Evolutionary conservation across 1,140 invertebrate species (phyloP).

Genomic region (Subanguina moxae): DNA sequence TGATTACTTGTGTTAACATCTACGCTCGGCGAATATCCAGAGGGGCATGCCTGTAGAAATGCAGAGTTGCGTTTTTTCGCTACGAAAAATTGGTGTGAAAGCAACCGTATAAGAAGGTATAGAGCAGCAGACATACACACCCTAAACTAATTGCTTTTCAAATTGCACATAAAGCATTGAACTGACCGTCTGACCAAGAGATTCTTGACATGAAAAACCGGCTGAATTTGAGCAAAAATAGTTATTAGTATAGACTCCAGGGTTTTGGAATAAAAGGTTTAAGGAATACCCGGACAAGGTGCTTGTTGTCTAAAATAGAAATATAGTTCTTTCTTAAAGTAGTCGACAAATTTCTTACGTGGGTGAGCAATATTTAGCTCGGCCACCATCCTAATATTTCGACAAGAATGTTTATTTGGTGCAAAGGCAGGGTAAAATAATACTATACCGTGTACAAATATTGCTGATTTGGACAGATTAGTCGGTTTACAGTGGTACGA

Average conservation of each 20-base stretch:
- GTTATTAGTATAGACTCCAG: neutral
- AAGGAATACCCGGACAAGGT: slow-evolving; percentile 31
- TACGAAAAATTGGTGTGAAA: neutral
- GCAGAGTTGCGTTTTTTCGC: neutral
- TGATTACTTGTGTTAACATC: slow-evolving; percentile 32
- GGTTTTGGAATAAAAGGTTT: neutral
- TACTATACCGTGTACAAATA: slow-evolving; percentile 15
- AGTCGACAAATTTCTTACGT: neutral
- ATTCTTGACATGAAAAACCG: slow-evolving; percentile 42
- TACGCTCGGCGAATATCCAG: slow-evolving; percentile 30
- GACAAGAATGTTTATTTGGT: slow-evolving; percentile 14
- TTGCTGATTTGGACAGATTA: slow-evolving; percentile 47
- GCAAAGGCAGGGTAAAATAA: neutral
- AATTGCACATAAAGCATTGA: no score
- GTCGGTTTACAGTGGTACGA: slow-evolving; percentile 7
- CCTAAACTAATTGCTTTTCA: neutral
- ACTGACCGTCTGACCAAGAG: slow-evolving; percentile 29
- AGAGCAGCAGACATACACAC: slow-evolving; percentile 46
- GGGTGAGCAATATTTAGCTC: slow-evolving; percentile 29
- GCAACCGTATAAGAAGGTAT: slow-evolving; percentile 25
- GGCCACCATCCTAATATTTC: slow-evolving; percentile 35
- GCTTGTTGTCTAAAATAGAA: slow-evolving; percentile 1
- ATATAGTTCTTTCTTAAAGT: no score
- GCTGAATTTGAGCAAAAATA: neutral
- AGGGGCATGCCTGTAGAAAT: slow-evolving; percentile 23